Evolutionary conservation across 2,888 invertebrate genomes (phyloP), one percentile per base, ranked within the genome.

Genomic region (Pyrrhia umbra): DNA sequence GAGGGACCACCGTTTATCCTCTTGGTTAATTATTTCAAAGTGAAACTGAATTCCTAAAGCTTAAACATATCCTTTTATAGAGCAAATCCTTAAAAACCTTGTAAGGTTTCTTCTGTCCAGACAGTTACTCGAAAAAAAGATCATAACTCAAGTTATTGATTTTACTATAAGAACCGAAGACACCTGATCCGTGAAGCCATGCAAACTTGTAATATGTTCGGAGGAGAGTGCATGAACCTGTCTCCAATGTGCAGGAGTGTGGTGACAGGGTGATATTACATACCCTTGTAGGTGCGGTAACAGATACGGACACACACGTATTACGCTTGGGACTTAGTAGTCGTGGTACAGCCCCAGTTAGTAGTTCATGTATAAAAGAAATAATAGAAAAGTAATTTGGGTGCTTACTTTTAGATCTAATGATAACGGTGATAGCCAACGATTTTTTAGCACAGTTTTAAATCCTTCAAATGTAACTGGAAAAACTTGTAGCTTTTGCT

Each of bases 111-210:
- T 43, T 21, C 20, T 27, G 16, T 23, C 21, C 46, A 6, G 60
- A 51, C 42, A n/a, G n/a, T n/a, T 34, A 1, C 34, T 34, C n/a
- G 1, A 34, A 30, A 34, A 34, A 1, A 9, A 13, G n/a, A 13
- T 34, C 34, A 0, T 5, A 34, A n/a, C n/a, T n/a, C n/a, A n/a
- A 34, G 21, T 49, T 23, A 68, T 67, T 52, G 51, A 63, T 62
- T 69, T 58, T 30, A 16, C 51, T 30, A 23, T 39, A 54, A 51
- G 57, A 37, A 20, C n/a, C 25, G 20, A 42, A 51, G 75, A 46
- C 51, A 77, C 39, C 62, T 70, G 67, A 76, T 37, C 58, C 13
- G 21, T n/a, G 77, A 76, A 76, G 70, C 76, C 76, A 1, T 64
- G 50, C 40, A 42, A 51, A 47, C 37, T 20, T 30, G 8, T n/a